phyloP scores from a whole-genome alignment of 2,113 vertebrate genomes.

The Leptocoma aspasia region DNA sequence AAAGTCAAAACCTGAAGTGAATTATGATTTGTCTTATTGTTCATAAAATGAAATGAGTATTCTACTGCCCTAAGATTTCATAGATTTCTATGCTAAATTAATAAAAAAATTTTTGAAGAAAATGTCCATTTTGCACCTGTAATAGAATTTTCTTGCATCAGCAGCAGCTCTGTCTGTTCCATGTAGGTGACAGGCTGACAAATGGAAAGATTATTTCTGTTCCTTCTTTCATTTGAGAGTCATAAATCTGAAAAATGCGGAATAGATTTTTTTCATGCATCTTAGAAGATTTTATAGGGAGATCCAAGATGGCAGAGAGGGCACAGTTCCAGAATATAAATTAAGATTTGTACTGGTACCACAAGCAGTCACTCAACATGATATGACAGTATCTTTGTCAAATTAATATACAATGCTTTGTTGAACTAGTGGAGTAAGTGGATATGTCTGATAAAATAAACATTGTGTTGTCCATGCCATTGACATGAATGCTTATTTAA shows the following conservation, averaged over 20 bases:
- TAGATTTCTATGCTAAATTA: conserved; percentile 45
- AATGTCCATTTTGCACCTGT: conserved; percentile 41
- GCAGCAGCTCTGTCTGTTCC: conserved; percentile 25
- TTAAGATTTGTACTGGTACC: conserved; percentile 19
- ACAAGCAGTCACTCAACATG: conserved; percentile 4
- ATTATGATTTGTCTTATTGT: neutral
- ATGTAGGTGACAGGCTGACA: conserved; percentile 52
- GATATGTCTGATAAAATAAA: conserved; percentile 16
- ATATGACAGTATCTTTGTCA: conserved; percentile 46
- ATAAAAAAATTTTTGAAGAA: conserved; percentile 8
- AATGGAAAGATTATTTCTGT: conserved; percentile 62
- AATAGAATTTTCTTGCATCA: conserved; percentile 44
- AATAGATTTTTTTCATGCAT: conserved; percentile 53
- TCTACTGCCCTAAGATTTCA: neutral
- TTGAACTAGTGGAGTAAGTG: neutral
- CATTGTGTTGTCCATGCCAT: neutral
- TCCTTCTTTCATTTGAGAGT: conserved; percentile 48
- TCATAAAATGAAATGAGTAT: neutral
- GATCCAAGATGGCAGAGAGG: conserved; percentile 49
- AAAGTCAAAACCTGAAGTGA: neutral
- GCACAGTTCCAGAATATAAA: conserved; percentile 49
- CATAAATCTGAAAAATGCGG: conserved; percentile 60
- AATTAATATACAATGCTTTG: neutral
- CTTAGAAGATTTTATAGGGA: conserved; percentile 43
- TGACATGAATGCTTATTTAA: conserved; percentile 28